Evolutionary conservation across 2,888 invertebrate genomes (phyloP).

Genomic region (Frankliniella intonsa): DNA sequence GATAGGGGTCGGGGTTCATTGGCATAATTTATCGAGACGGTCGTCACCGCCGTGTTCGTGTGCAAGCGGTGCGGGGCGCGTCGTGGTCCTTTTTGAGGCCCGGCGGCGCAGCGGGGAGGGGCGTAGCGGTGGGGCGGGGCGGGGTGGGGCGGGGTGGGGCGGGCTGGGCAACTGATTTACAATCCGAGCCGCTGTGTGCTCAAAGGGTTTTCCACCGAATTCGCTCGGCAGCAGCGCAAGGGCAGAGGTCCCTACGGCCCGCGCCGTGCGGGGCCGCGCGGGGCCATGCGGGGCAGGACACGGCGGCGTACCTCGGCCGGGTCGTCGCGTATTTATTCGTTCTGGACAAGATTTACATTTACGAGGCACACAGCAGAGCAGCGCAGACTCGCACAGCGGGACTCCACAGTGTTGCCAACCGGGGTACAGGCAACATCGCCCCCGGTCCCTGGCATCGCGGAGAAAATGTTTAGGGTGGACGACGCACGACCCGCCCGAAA

Average conservation of each 20-base stretch:
- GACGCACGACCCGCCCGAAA: no score
- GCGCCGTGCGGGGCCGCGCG: background rate
- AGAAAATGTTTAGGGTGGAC: no score
- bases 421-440: no score
- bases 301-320: background rate
- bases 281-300: background rate
- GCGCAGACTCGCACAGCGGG: background rate
- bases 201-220: conserved; percentile 5
- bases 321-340: conserved; percentile 26
- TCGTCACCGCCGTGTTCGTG: background rate
- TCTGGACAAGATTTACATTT: conserved; percentile 25
- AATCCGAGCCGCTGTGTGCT: conserved; percentile 2
- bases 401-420: background rate
- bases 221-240: conserved; percentile 12
- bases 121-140: no score
- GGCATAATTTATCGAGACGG: background rate
- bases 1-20: background rate
- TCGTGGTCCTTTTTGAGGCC: background rate
- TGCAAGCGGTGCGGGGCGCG: background rate
- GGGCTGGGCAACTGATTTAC: background rate
- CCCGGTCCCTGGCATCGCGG: no score
- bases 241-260: background rate
- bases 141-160: background rate
- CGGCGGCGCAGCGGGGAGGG: background rate
- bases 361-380: background rate